A percentile compares a stretch with the other conserved stretches of the same genome.
Evolutionary conservation across 2,113 vertebrate genomes (phyloP).

Genomic region (Syngnathus scovelli): DNA sequence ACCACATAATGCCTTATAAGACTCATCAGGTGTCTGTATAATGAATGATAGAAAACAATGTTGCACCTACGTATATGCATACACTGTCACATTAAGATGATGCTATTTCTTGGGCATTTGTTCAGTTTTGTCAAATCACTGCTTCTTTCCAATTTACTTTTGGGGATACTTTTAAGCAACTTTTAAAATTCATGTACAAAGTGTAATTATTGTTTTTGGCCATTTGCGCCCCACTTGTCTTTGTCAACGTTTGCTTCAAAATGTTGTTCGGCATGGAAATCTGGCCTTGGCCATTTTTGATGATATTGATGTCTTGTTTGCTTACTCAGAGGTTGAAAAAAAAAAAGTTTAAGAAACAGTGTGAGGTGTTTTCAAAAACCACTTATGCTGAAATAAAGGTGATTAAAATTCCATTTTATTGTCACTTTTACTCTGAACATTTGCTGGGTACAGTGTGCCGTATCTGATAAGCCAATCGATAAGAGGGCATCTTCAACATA

Average conservation of each 20-base stretch:
- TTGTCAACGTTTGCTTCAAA: conserved; percentile 59
- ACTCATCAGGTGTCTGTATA: conserved; percentile 54
- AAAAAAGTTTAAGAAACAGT: conserved; percentile 44
- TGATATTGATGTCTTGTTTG: conserved; percentile 60
- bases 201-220: conserved; percentile 47
- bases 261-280: conserved; percentile 43
- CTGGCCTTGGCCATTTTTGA: conserved; percentile 46
- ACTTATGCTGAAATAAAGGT: conserved; percentile 73
- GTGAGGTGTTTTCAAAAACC: conserved; percentile 64
- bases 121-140: conserved; percentile 54
- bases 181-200: conserved; percentile 52
- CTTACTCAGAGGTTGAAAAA: conserved; percentile 53
- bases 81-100: conserved; percentile 20
- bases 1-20: conserved; percentile 69
- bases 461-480: background rate
- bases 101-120: conserved; percentile 34
- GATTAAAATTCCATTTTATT: conserved; percentile 44
- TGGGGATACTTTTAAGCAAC: conserved; percentile 31
- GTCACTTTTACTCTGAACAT: background rate
- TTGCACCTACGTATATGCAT: conserved; percentile 34
- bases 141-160: conserved; percentile 36
- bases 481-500: background rate
- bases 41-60: conserved; percentile 37
- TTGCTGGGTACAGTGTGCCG: background rate
- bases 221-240: conserved; percentile 42